Evolutionary conservation across 2,797 vertebrate species (phyloP), one percentile per base, ranked within the genome.

Genomic region (Geotrypetes seraphini): DNA sequence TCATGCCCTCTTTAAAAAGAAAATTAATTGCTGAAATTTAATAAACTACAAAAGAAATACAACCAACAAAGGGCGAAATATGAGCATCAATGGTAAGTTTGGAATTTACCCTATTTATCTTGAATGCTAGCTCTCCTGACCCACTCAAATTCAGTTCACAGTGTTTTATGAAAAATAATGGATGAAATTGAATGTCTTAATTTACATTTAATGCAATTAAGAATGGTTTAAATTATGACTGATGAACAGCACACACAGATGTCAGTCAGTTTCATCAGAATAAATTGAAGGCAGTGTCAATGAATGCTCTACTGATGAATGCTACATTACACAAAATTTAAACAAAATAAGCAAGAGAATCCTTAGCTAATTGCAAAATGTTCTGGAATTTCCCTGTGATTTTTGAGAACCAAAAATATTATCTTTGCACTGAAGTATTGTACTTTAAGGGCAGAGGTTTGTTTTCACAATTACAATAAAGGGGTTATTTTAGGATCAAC

Each of bases 181-280:
- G 84, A 81, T 82, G 78, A 89, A 91, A 93, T 89, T 87, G 85
- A 93, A 92, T 93, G 88, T 91, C 90, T 94, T 95, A 89, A 92
- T 95, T 92, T 92, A 88, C 81, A 90, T 92, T 91, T 92, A 93
- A 95, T 91, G 84, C 78, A 91, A 94, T 93, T 92, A 92, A 91
- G 89, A 92, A 78, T 85, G 85, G 84, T 88, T 87, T 85, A 91
- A 92, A 93, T 86, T 84, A 90, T 89, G 91, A 94, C 88, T 88
- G 90, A 95, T 92, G 89, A 89, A 81, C 78, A 83, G 84, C 83
- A 83, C 84, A 80, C 84, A 77, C 78, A 86, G 78, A 78, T 87
- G 89, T 91, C 90, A 92, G 83, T 92, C 90, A 90, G 87, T 76
- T 83, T 83, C 81, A 79, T 84, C 87, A 84, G 80, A 63, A 78